Percentiles rank a stretch among this genome's conserved stretches.
These are phyloP conservation scores for Galemys pyrenaicus DNA, from an alignment of 2,113 vertebrate genomes.

Conservation along the genomic window DNA sequence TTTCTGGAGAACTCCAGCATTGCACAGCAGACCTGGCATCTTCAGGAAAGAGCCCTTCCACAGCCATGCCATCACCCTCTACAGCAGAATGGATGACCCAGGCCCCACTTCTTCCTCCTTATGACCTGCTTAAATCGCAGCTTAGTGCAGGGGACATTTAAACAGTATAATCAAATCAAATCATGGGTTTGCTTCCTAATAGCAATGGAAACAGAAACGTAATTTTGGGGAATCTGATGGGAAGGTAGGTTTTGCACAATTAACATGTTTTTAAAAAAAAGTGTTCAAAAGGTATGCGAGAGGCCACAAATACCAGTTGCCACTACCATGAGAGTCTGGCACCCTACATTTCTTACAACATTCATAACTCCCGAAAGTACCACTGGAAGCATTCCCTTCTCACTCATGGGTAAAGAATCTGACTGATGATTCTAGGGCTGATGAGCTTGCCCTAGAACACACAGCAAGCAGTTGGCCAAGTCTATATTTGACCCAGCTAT, in stretches of 20 bases:
- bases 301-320: too few relatives aligned
- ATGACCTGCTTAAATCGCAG: background rate
- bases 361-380: fast-evolving
- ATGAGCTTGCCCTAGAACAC: background rate
- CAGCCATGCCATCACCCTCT: background rate
- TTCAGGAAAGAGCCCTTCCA: background rate
- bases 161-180: background rate
- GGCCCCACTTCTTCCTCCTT: fast-evolving
- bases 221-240: background rate
- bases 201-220: background rate
- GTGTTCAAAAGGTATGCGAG: background rate
- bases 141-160: background rate
- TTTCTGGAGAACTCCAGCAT: background rate
- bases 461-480: background rate
- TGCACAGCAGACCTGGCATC: background rate
- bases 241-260: background rate
- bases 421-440: background rate
- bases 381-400: background rate
- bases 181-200: background rate
- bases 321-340: background rate
- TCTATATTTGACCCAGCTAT: background rate
- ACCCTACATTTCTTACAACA: background rate
- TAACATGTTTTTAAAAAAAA: background rate
- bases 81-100: background rate
- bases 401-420: background rate